Base-by-base conservation (phyloP, 1,140 invertebrate genomes). In the Eulimnadia texana region DNA sequence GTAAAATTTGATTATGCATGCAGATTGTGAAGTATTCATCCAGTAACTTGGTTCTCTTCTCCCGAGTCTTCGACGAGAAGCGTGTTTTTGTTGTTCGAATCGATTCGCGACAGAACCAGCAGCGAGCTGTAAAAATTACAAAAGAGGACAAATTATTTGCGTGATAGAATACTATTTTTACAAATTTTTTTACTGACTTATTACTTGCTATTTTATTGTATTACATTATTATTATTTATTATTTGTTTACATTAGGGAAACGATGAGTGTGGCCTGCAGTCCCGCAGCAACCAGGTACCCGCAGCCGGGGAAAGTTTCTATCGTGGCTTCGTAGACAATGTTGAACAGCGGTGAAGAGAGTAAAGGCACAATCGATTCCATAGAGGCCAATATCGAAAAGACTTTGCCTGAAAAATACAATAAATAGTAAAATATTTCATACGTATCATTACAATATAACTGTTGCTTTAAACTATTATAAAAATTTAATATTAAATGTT, bases 321-420 rank as follows among this genome's bases (percentile, higher is more conserved):
- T 33, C 25, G 60, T 61, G 3, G 60, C 51, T 23, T 61, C 29
- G 22, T 86, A 86, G 49, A 84, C 70, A 0, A 77, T 67, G 23
- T 78, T 80, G 62, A 83, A 86, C 1, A 84, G 60, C 6, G 79
- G 76, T 1, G 79, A 75, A 3, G 80, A 76, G 9, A 78, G 64
- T 25, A 84, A 71, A 20, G 81, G 81, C 42, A 77, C 72, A 49
- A 84, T 68, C 11, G 79, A 79, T 69, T 85, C 83, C 29, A 82
- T 68, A 11, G 77, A 77, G 47, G 79, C 78, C 70, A 79, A 78
- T 23, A 84, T 70, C 0, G 82, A 80, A 65, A 82, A 83, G 28
- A 81, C 75, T 71, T 79, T 79, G 23, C 78, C 78, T 79, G 63
- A 20, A 64, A 67, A 25, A 6, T 16, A 42, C n/a, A n/a, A n/a